Percentiles rank a stretch among this genome's conserved stretches.
phyloP scores from a whole-genome alignment of 1,140 invertebrate genomes.

The Tetramorium parvispinum region DNA sequence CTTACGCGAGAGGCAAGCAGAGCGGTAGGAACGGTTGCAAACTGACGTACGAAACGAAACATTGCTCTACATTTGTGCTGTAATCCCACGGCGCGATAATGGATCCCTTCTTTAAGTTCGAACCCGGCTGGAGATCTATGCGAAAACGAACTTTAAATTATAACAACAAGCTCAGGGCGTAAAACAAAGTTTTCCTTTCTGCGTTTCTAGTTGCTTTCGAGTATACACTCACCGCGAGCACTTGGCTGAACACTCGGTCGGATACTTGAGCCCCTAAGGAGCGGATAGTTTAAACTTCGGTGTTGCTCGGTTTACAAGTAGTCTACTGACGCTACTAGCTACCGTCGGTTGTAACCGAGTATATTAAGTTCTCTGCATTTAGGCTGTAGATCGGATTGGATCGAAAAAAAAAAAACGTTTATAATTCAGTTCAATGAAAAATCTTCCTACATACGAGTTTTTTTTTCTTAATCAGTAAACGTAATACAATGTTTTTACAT shows the following conservation, averaged over 20 bases:
- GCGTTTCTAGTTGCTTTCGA: conserved; percentile 43
- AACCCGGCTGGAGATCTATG: not conserved
- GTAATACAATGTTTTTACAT: not conserved
- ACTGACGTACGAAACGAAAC: not conserved
- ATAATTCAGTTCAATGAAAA: not conserved
- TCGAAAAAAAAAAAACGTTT: conserved; percentile 12
- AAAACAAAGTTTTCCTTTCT: conserved; percentile 58
- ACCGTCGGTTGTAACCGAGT: conserved; percentile 38
- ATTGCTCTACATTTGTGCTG: not conserved
- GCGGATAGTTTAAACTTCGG: conserved; percentile 64
- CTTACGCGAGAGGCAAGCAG: not conserved
- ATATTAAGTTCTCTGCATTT: conserved; percentile 38
- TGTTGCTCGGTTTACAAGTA: conserved; percentile 63
- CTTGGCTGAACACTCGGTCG: conserved; percentile 47
- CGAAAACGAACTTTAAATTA: conserved; percentile 47
- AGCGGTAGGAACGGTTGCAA: not conserved
- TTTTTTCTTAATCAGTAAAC: not conserved
- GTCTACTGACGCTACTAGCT: conserved; percentile 6
- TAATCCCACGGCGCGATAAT: not conserved
- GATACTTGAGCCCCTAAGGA: conserved; percentile 61
- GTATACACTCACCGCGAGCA: conserved; percentile 39
- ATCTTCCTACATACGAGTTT: too few species aligned
- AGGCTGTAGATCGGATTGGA: not conserved
- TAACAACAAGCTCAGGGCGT: conserved; percentile 8
- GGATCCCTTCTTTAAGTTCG: not conserved